These are phyloP conservation scores for Calliscelio sp. DNA, from an alignment of 2,888 invertebrate genomes.

Conservation along the genomic window DNA sequence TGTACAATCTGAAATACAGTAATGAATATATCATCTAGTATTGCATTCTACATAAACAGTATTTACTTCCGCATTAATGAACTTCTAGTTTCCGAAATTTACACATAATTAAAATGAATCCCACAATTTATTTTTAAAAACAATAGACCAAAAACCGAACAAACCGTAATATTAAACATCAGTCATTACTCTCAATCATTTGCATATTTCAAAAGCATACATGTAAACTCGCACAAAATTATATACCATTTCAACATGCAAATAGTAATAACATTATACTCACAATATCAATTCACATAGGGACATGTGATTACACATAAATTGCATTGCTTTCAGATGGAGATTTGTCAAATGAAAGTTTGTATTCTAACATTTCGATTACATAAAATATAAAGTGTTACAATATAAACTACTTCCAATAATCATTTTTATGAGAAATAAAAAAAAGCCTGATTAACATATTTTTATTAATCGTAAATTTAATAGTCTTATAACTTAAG, in stretches of 20 bases:
- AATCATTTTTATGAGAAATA: slow-evolving; percentile 12
- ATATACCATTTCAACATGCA: slow-evolving; percentile 30
- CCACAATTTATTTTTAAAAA: too few relatives aligned
- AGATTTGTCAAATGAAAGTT: slow-evolving; percentile 82
- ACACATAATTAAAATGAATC: too few relatives aligned
- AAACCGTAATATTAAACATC: slow-evolving; percentile 20
- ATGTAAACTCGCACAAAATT: slow-evolving; percentile 29
- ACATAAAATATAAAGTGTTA: slow-evolving; percentile 22
- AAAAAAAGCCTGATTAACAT: slow-evolving; percentile 48
- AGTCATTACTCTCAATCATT: slow-evolving; percentile 26
- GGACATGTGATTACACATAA: slow-evolving; percentile 39
- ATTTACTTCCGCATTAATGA: too few relatives aligned
- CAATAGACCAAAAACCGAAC: too few relatives aligned
- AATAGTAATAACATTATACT: slow-evolving; percentile 47
- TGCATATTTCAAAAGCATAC: background rate
- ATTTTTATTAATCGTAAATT: slow-evolving; percentile 49
- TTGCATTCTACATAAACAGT: too few relatives aligned
- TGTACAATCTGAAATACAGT: too few relatives aligned
- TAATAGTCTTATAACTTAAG: background rate
- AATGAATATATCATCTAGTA: too few relatives aligned
- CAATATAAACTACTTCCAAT: slow-evolving; percentile 36
- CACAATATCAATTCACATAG: slow-evolving; percentile 21
- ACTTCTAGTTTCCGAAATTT: too few relatives aligned
- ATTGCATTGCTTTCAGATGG: slow-evolving; percentile 30
- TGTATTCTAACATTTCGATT: slow-evolving; percentile 33